Evolutionary conservation across 2,797 vertebrate genomes (phyloP).

Genomic region (Poliocrania exsul): DNA sequence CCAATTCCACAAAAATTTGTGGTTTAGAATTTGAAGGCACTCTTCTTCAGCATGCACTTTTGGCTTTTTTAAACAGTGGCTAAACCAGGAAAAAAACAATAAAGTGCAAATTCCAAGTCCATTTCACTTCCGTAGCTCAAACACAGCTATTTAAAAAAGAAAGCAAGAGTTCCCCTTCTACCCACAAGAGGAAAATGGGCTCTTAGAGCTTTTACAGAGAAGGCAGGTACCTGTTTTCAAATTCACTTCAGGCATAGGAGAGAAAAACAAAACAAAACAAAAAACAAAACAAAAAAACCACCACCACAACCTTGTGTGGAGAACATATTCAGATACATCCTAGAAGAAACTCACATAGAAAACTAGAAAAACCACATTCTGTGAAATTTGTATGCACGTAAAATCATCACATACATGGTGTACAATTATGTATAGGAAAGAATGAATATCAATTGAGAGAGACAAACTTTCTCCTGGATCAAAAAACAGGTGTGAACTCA

Average conservation of each 20-base stretch:
- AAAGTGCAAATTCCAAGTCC: neutral
- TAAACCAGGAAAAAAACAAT: neutral
- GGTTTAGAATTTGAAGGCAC: neutral
- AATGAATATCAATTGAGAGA: neutral
- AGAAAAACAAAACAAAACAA: neutral
- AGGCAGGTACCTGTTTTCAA: neutral
- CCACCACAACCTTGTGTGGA: neutral
- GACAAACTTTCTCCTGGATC: neutral
- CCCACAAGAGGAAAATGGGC: neutral
- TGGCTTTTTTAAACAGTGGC: neutral
- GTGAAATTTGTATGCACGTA: neutral
- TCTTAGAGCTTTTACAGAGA: neutral
- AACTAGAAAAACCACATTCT: neutral
- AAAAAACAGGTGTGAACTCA: neutral
- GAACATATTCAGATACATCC: neutral
- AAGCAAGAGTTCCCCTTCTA: neutral
- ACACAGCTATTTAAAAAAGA: neutral
- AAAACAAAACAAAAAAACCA: neutral
- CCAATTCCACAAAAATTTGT: neutral
- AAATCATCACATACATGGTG: neutral
- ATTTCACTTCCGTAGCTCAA: neutral
- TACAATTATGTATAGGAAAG: neutral
- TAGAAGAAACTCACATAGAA: neutral
- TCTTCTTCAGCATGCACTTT: neutral
- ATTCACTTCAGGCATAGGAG: neutral